Conservation (phyloP, 2,797 vertebrate species). For the Sebastes flavidus region DNA sequence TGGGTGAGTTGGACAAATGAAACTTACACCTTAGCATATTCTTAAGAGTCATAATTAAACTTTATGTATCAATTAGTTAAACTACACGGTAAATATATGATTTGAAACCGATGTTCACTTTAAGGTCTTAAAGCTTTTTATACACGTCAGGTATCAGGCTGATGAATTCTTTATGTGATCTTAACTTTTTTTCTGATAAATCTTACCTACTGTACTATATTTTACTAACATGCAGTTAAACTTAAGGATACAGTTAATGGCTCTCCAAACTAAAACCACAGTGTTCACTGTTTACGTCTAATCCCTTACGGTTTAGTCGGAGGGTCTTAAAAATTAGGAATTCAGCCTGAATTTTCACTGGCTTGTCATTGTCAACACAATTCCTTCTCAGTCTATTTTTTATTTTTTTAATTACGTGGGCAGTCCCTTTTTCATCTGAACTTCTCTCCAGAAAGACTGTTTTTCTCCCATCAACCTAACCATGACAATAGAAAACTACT, state of each 20-base stretch:
- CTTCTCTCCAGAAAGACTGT: slow-evolving; percentile 30
- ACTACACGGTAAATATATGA: slow-evolving; percentile 76
- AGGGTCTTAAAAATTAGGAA: slow-evolving; percentile 22
- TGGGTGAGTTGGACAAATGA: slow-evolving; percentile 73
- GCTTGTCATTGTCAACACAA: slow-evolving; percentile 33
- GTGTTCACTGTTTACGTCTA: slow-evolving; percentile 50
- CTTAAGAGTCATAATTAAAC: slow-evolving; percentile 74
- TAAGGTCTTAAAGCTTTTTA: slow-evolving; percentile 83
- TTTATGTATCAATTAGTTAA: slow-evolving; percentile 73
- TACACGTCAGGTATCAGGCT: slow-evolving; percentile 77
- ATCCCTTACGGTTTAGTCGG: slow-evolving; percentile 23
- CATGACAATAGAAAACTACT: slow-evolving; percentile 43
- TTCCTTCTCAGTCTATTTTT: neutral
- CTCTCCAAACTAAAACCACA: slow-evolving; percentile 64
- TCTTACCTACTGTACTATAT: slow-evolving; percentile 73
- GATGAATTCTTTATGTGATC: slow-evolving; percentile 64
- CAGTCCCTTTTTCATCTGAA: slow-evolving; percentile 28
- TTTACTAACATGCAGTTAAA: slow-evolving; percentile 76
- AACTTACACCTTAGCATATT: slow-evolving; percentile 73
- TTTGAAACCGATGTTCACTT: slow-evolving; percentile 65
- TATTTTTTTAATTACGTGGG: neutral
- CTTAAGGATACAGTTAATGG: slow-evolving; percentile 53
- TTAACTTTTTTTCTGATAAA: slow-evolving; percentile 64
- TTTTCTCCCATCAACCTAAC: slow-evolving; percentile 29
- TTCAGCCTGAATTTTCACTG: slow-evolving; percentile 38